Conservation (phyloP, 2,888 invertebrate genomes). For the Parochlus steinenii region DNA sequence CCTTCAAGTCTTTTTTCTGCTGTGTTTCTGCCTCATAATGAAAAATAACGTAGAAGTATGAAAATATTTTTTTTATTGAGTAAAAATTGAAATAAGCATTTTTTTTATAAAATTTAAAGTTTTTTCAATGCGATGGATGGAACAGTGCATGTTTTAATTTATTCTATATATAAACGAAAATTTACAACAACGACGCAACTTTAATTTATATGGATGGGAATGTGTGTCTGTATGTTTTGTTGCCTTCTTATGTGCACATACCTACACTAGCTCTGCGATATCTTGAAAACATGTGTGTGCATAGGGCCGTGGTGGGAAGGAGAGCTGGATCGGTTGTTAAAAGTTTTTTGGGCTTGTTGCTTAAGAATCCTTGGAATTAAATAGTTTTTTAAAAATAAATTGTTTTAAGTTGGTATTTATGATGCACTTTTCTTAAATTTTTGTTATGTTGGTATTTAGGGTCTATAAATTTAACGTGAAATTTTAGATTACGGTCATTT, state of each 20-base stretch:
- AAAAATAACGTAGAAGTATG: constrained; percentile 2
- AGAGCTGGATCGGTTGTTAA: neutral
- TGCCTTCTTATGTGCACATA: constrained; percentile 8
- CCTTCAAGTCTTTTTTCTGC: too few species aligned
- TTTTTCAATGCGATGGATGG: constrained; percentile 4
- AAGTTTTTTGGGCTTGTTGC: neutral
- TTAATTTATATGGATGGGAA: too few species aligned
- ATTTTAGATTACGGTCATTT: too few species aligned
- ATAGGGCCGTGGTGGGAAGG: neutral
- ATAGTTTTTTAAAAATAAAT: neutral
- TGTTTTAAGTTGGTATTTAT: neutral
- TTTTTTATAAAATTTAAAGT: too few species aligned
- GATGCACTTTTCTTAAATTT: neutral
- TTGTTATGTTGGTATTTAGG: too few species aligned
- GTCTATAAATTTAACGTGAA: too few species aligned
- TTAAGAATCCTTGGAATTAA: neutral
- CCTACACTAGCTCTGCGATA: constrained; percentile 9
- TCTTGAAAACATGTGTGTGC: constrained; percentile 5
- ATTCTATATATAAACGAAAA: constrained; percentile 1
- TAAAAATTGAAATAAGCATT: too few species aligned
- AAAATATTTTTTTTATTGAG: constrained; percentile 4
- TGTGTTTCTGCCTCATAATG: neutral
- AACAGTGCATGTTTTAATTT: constrained; percentile 12
- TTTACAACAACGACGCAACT: too few species aligned
- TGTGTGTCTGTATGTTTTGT: too few species aligned